Percentiles rank a stretch among this genome's conserved stretches.
These are phyloP conservation scores for Xylocampa areola DNA, from an alignment of 2,888 invertebrate genomes.

Conservation along the genomic window DNA sequence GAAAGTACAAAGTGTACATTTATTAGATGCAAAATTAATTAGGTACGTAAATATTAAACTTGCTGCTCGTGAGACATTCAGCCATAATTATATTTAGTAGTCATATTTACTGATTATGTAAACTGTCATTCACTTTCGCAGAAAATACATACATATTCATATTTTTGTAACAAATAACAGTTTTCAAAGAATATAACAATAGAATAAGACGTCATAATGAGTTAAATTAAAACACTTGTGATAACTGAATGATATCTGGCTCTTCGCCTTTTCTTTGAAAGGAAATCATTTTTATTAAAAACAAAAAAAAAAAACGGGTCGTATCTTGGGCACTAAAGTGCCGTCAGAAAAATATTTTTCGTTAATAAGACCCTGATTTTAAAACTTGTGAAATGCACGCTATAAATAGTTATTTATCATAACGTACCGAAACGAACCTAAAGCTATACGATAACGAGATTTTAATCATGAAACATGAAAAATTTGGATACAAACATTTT, in stretches of 20 bases:
- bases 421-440: no score
- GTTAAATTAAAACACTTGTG: slow-evolving; percentile 20
- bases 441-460: no score
- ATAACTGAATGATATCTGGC: slow-evolving; percentile 16
- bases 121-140: slow-evolving; percentile 6
- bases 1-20: slow-evolving; percentile 11
- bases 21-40: slow-evolving; percentile 5
- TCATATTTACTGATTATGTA: background rate
- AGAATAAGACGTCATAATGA: slow-evolving; percentile 7
- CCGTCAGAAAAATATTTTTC: slow-evolving; percentile 2
- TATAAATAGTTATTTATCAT: no score
- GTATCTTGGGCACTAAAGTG: no score
- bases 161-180: slow-evolving; percentile 15
- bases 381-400: slow-evolving; percentile 4
- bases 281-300: slow-evolving; percentile 1
- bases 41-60: background rate
- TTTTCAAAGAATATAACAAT: slow-evolving; percentile 19
- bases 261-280: slow-evolving; percentile 10
- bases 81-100: slow-evolving; percentile 8
- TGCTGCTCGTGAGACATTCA: background rate
- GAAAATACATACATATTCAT: slow-evolving; percentile 15
- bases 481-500: background rate
- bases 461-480: no score
- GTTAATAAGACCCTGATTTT: slow-evolving; percentile 27
- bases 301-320: no score